A percentile compares a stretch with the other conserved stretches of the same genome.
Conservation (phyloP, 2,113 vertebrate genomes). For the Cygnus buccinator region DNA sequence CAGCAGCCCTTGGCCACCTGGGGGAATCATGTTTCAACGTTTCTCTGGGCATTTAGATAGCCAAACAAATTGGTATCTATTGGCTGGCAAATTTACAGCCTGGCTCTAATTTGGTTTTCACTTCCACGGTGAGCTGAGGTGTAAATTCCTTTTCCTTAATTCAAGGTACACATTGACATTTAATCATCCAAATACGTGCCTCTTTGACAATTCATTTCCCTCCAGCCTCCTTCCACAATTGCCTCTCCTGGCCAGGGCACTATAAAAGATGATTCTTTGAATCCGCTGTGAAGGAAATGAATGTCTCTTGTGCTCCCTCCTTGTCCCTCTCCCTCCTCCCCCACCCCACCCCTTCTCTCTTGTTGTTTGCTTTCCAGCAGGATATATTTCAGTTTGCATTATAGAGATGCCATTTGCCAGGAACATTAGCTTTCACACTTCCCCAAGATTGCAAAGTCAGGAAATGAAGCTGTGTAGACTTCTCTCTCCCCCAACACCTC, state of each 20-base stretch:
- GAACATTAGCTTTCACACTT: not conserved
- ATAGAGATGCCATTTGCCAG: not conserved
- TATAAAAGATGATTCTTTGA: constrained; percentile 18
- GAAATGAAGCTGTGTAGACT: not conserved
- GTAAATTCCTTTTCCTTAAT: constrained; percentile 42
- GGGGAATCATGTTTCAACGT: not conserved
- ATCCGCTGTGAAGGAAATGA: constrained; percentile 4
- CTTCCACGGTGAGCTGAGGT: not conserved
- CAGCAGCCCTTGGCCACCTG: not conserved
- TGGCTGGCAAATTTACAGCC: constrained; percentile 11
- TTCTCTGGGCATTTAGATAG: not conserved
- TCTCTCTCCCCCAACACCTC: not conserved
- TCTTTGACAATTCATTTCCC: constrained; percentile 62
- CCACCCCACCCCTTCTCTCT: not conserved
- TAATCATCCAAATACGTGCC: constrained; percentile 33
- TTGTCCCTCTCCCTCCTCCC: not conserved
- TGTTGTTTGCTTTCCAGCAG: not conserved
- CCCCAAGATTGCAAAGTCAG: not conserved
- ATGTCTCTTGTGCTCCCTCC: not conserved
- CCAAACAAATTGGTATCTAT: not conserved
- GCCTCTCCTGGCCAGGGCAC: not conserved
- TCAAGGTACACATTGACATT: constrained; percentile 51
- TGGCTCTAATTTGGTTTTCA: not conserved
- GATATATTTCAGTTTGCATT: not conserved
- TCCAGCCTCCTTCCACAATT: constrained; percentile 11